Percentiles rank a stretch among this genome's conserved stretches.
These are phyloP conservation scores for Episyrphus balteatus DNA, from an alignment of 1,140 invertebrate species.

Conservation along the genomic window DNA sequence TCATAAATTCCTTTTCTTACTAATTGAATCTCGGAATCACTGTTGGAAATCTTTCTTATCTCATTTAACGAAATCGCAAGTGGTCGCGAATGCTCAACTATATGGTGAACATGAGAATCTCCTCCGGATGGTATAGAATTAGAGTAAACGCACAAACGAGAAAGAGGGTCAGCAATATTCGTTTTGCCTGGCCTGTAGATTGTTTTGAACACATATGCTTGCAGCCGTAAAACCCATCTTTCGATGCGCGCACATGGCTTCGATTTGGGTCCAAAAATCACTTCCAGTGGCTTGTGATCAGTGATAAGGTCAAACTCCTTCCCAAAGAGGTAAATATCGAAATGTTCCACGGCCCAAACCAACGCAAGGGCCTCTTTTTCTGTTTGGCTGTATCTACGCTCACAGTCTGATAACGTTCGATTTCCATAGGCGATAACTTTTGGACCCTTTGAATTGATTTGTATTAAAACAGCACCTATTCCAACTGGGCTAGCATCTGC, in stretches of 20 bases:
- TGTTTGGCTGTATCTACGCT: constrained; percentile 33
- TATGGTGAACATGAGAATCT: no score
- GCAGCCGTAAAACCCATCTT: constrained; percentile 15
- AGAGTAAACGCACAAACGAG: no score
- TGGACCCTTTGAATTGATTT: no score
- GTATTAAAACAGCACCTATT: constrained; percentile 15
- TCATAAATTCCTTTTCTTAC: no score
- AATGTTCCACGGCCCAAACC: constrained; percentile 24
- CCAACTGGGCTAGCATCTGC: constrained; percentile 38
- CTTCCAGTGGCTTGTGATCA: constrained; percentile 23
- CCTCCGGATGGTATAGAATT: no score
- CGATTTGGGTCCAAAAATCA: constrained; percentile 10
- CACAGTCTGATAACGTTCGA: constrained; percentile 23
- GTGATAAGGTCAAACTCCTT: constrained; percentile 27
- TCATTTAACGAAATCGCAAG: no score
- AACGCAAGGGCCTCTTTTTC: constrained; percentile 31
- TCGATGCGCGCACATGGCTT: constrained; percentile 16
- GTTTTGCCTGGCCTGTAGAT: no score
- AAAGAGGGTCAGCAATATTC: no score
- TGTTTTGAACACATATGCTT: no score
- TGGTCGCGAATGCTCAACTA: no score
- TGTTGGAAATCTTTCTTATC: no score
- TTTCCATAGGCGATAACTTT: constrained; percentile 4
- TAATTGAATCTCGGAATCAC: no score
- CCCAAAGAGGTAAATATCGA: constrained; percentile 18